Evolutionary conservation across 2,113 vertebrate species (phyloP).

Genomic region (Trochalopteron elliotii): DNA sequence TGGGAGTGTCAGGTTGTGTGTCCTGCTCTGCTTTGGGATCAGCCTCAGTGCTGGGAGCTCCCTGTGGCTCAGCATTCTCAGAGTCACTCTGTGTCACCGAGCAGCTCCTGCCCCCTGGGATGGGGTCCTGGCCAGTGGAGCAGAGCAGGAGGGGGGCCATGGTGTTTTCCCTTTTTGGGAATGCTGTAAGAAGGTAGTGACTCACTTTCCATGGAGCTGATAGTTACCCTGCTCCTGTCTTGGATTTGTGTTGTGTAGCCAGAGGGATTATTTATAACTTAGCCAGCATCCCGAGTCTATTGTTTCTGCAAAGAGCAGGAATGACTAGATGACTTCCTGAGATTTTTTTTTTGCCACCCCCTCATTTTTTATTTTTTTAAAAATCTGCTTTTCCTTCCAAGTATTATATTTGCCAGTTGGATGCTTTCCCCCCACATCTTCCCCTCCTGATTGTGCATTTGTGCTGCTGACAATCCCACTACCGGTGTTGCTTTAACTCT

Average conservation of each 20-base stretch:
- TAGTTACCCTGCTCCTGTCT: constrained; percentile 43
- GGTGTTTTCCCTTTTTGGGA: constrained; percentile 53
- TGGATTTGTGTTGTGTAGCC: constrained; percentile 59
- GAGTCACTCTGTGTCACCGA: accelerated
- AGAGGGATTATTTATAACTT: constrained; percentile 61
- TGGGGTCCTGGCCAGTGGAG: not conserved
- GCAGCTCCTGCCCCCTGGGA: not conserved
- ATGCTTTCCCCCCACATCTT: constrained; percentile 57
- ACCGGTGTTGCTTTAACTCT: constrained; percentile 38
- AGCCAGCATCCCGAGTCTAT: constrained; percentile 62
- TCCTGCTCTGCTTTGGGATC: not conserved
- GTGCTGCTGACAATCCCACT: constrained; percentile 40
- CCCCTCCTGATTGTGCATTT: constrained; percentile 56
- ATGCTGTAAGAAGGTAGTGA: constrained; percentile 46
- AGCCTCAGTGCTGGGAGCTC: accelerated
- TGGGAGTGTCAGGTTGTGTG: not conserved
- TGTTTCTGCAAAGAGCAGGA: constrained; percentile 66
- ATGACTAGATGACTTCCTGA: constrained; percentile 70
- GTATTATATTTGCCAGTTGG: constrained; percentile 61
- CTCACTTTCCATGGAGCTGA: constrained; percentile 44
- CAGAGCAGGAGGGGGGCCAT: accelerated
- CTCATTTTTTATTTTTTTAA: constrained; percentile 37
- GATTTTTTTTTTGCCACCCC: constrained; percentile 55
- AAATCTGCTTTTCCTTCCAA: constrained; percentile 69
- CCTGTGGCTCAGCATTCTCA: accelerated